Conservation (phyloP, 2,113 vertebrate species). For the Passer montanus region DNA sequence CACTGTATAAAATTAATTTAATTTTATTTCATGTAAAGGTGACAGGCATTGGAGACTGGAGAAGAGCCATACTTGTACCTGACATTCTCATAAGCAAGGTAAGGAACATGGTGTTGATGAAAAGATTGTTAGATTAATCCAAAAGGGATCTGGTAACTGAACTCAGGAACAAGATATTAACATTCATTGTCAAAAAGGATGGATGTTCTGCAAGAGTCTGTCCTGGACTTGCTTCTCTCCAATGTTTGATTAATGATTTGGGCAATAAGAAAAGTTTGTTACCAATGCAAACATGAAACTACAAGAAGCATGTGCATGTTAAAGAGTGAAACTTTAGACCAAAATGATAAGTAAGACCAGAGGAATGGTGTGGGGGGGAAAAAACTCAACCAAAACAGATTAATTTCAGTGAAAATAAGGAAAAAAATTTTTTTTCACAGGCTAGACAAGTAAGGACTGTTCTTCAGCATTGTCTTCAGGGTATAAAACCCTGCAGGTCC, state of each 20-base stretch:
- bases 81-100: not conserved
- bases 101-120: not conserved
- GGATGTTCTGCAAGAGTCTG: not conserved
- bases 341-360: not conserved
- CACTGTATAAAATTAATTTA: not conserved
- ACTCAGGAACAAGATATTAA: not conserved
- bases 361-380: accelerated
- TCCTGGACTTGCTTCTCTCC: not conserved
- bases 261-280: not conserved
- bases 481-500: not conserved
- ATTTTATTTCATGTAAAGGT: not conserved
- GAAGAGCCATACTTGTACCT: not conserved
- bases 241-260: not conserved
- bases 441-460: not conserved
- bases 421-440: not conserved
- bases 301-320: not conserved
- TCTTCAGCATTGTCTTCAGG: not conserved
- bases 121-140: not conserved
- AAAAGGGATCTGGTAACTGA: not conserved
- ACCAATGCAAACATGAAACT: not conserved
- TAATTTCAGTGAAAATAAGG: not conserved
- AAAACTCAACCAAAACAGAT: accelerated
- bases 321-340: not conserved
- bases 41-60: not conserved
- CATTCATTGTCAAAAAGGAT: not conserved